phyloP scores from a whole-genome alignment of 2,113 vertebrate species.

The Carlito syrichta region DNA sequence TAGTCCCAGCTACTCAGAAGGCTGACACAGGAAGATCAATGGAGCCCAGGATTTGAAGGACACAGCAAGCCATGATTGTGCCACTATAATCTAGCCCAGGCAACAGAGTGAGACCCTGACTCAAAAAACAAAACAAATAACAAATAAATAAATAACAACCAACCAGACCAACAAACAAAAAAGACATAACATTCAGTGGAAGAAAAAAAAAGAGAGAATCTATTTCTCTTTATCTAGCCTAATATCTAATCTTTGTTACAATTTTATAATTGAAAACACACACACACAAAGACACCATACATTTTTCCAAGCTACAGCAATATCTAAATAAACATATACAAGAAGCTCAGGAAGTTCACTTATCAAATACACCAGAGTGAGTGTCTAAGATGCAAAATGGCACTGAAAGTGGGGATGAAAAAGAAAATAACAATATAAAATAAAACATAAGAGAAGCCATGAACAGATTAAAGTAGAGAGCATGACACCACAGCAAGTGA shows the following conservation, averaged over 20 bases:
- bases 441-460: neutral
- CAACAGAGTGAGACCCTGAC: no score
- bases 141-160: no score
- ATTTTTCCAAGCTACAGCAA: neutral
- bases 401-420: neutral
- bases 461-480: neutral
- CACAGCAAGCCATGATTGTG: no score
- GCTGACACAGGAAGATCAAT: no score
- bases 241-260: neutral
- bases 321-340: neutral
- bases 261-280: neutral
- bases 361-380: neutral
- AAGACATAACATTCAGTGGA: neutral
- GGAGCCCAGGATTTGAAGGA: no score
- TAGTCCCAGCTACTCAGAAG: no score
- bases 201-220: neutral
- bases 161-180: no score
- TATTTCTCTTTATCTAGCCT: no score
- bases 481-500: neutral
- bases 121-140: no score
- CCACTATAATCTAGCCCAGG: no score
- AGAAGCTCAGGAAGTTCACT: neutral
- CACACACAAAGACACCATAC: neutral
- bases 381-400: neutral
- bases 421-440: neutral